These are phyloP conservation scores for Plectropomus leopardus DNA, from an alignment of 2,113 vertebrate genomes.

Conservation along the genomic window DNA sequence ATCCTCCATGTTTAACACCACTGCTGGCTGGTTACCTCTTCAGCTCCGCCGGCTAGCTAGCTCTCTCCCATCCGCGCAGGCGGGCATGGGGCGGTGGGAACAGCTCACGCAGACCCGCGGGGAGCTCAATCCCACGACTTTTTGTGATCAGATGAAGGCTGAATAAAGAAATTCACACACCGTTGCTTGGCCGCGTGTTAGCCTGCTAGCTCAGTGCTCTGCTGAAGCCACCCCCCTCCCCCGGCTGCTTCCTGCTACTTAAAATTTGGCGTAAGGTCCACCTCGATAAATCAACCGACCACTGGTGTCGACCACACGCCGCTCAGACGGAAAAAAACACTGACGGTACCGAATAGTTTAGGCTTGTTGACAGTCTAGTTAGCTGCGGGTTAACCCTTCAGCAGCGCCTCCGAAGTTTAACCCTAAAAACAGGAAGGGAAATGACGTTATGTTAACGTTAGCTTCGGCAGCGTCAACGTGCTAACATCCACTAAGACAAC, in stretches of 20 bases:
- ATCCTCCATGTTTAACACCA: conserved; percentile 91
- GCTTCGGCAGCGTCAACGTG: neutral
- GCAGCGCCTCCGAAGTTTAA: conserved; percentile 20
- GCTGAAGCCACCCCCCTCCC: conserved; percentile 1
- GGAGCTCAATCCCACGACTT: neutral
- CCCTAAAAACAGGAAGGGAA: conserved; percentile 30
- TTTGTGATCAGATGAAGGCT: neutral
- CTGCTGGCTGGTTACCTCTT: conserved; percentile 44
- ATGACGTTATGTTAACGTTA: conserved; percentile 37
- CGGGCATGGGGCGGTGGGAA: neutral
- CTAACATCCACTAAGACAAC: neutral
- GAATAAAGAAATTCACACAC: neutral
- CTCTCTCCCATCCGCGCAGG: conserved; percentile 14
- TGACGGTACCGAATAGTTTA: no score
- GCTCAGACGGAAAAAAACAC: neutral
- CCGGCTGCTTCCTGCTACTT: conserved; percentile 32
- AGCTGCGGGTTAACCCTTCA: neutral
- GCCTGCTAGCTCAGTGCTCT: conserved; percentile 50
- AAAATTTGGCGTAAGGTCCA: conserved; percentile 36
- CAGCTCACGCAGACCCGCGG: neutral
- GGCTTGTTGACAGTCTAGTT: neutral
- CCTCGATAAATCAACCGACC: neutral
- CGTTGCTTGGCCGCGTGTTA: conserved; percentile 48
- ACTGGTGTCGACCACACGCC: neutral
- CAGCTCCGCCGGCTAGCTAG: conserved; percentile 34